Percentiles rank a stretch among this genome's conserved stretches.
phyloP scores from a whole-genome alignment of 1,140 invertebrate species.

The Sitobion miscanthi region DNA sequence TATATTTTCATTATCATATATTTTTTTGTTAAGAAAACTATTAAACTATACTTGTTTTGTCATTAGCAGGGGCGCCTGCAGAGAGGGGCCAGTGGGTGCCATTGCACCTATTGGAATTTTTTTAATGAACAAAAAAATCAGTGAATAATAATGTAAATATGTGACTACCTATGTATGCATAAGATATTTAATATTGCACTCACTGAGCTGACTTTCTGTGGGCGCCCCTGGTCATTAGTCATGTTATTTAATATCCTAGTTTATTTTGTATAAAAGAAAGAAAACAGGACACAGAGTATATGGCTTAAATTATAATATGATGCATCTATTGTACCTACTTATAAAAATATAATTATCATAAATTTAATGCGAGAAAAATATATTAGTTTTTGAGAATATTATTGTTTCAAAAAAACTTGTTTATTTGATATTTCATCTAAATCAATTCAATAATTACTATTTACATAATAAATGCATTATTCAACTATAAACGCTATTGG shows the following conservation, averaged over 20 bases:
- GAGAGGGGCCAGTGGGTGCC: too few species aligned
- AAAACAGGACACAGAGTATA: neutral
- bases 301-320: neutral
- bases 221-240: neutral
- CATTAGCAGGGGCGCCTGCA: too few species aligned
- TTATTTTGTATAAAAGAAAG: neutral
- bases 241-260: constrained; percentile 6
- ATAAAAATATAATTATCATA: constrained; percentile 15
- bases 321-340: neutral
- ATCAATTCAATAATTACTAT: neutral
- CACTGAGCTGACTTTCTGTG: too few species aligned
- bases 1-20: neutral
- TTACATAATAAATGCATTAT: neutral
- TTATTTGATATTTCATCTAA: neutral
- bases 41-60: constrained; percentile 42
- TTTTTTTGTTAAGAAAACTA: constrained; percentile 29
- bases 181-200: too few species aligned
- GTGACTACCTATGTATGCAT: too few species aligned
- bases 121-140: too few species aligned
- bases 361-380: neutral
- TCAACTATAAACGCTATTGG: neutral
- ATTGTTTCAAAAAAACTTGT: neutral
- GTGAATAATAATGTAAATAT: too few species aligned
- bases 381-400: neutral
- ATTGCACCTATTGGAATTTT: too few species aligned